Evolutionary conservation across 2,797 vertebrate species (phyloP).

Genomic region (Ctenochaetus hawaiiensis): DNA sequence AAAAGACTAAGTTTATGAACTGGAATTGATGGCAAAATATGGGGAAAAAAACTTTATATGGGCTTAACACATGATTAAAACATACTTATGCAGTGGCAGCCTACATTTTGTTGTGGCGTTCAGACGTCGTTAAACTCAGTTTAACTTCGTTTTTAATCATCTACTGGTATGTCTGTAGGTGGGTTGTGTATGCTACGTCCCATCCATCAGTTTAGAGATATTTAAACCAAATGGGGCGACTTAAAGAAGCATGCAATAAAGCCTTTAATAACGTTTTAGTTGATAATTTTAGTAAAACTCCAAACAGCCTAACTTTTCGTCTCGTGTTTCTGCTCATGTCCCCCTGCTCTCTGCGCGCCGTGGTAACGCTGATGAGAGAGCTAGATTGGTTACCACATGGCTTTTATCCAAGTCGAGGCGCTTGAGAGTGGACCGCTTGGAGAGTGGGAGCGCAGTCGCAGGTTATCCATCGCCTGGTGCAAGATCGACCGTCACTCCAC

Average conservation of each 20-base stretch:
- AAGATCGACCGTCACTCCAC: constrained; percentile 73
- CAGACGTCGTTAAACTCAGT: neutral
- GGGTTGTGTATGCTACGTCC: neutral
- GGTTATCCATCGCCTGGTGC: constrained; percentile 81
- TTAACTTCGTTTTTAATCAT: neutral
- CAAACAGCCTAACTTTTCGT: constrained; percentile 23
- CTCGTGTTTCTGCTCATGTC: constrained; percentile 14
- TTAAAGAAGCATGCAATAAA: neutral
- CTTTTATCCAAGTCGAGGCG: constrained; percentile 84
- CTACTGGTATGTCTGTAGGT: neutral
- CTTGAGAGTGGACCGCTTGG: constrained; percentile 22
- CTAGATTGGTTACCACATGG: constrained; percentile 79
- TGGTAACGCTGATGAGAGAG: constrained; percentile 62
- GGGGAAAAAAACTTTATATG: neutral
- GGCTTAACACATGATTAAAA: no score
- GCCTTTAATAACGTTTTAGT: neutral
- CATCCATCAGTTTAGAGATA: neutral
- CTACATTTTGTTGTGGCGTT: neutral
- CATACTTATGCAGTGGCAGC: no score
- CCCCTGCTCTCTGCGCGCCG: constrained; percentile 45
- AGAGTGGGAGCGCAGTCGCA: constrained; percentile 86
- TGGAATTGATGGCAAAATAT: neutral
- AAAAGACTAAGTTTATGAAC: neutral
- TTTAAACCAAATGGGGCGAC: neutral
- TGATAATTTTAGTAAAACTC: neutral